Evolutionary conservation across 2,888 invertebrate genomes (phyloP).

Genomic region (Phrixothrix hirtus): DNA sequence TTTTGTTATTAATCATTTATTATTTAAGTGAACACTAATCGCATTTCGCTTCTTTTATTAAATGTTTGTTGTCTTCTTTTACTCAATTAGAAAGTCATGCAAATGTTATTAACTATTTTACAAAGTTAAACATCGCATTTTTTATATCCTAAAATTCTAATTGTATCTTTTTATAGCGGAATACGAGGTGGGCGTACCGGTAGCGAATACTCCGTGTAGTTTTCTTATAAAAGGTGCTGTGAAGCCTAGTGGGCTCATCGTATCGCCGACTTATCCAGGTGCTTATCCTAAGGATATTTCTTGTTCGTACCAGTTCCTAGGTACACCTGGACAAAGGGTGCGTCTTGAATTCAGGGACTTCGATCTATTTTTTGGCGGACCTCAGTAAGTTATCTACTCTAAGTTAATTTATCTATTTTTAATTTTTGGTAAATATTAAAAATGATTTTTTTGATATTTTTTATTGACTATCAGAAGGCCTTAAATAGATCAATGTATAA

Average conservation of each 20-base stretch:
- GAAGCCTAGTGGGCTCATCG: slow-evolving; percentile 79
- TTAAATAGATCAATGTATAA: too few relatives aligned
- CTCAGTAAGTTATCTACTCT: slow-evolving; percentile 79
- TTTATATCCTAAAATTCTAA: too few relatives aligned
- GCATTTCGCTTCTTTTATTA: too few relatives aligned
- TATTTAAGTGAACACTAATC: not conserved
- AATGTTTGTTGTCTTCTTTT: too few relatives aligned
- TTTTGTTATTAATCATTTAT: slow-evolving; percentile 14
- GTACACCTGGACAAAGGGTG: slow-evolving; percentile 86
- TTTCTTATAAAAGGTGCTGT: slow-evolving; percentile 77
- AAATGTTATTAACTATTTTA: too few relatives aligned
- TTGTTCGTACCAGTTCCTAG: slow-evolving; percentile 93
- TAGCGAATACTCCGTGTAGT: slow-evolving; percentile 85
- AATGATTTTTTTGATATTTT: too few relatives aligned
- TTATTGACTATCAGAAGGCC: too few relatives aligned
- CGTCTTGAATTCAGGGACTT: slow-evolving; percentile 96
- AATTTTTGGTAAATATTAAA: too few relatives aligned
- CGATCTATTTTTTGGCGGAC: slow-evolving; percentile 97
- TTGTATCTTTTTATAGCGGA: slow-evolving; percentile 75
- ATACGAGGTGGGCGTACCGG: slow-evolving; percentile 88
- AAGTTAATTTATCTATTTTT: not conserved
- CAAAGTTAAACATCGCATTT: too few relatives aligned
- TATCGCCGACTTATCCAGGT: slow-evolving; percentile 98
- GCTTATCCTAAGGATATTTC: slow-evolving; percentile 95
- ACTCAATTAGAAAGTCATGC: too few relatives aligned